Evolutionary conservation across 2,113 vertebrate species (phyloP), one percentile per base, ranked within the genome.

Genomic region (Pavo muticus): DNA sequence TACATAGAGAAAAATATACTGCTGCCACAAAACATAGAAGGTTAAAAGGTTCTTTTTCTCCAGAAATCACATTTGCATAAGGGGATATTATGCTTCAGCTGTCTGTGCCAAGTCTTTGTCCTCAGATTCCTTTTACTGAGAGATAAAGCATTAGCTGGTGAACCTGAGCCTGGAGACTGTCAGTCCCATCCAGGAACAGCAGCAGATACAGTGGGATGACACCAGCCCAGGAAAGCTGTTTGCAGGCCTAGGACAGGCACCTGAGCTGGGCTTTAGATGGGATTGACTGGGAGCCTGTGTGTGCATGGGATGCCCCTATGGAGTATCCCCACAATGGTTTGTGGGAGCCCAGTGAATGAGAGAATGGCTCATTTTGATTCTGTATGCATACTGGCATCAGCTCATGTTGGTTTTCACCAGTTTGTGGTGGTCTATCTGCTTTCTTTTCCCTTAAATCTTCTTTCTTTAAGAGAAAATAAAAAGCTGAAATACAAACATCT

Each of bases 1-100:
- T 88, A 87, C 64, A 82, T 6, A 84, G 84, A 72, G 54, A 87
- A 91, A 96, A 94, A 83, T 39, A 91, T 91, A 85, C 91, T 92
- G 54, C 84, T 91, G 21, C 45, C 70, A 42, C 92, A 73, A 91
- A 96, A 73, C 50, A 32, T 16, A 42, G 72, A 83, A 71, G 64
- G 29, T 69, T 96, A 68, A 86, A 90, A 91, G 59, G 48, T 91
- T 64, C 68, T 92, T 92, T 94, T 67, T 93, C 74, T 92, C 42
- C 23, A 77, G 82, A 94, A 96, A 94, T 85, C 84, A 83, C n/a
- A 87, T 76, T 94, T 35, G 70, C 0, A 0, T 70, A 90, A 59
- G 79, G 39, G 35, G 63, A 59, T 87, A 90, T 70, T 86, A 67
- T 25, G 27, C 29, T 93, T 85, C 37, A 35, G 11, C 59, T 86